These are phyloP conservation scores for Todiramphus chloris DNA, from an alignment of 2,113 vertebrate species.

Conservation along the genomic window DNA sequence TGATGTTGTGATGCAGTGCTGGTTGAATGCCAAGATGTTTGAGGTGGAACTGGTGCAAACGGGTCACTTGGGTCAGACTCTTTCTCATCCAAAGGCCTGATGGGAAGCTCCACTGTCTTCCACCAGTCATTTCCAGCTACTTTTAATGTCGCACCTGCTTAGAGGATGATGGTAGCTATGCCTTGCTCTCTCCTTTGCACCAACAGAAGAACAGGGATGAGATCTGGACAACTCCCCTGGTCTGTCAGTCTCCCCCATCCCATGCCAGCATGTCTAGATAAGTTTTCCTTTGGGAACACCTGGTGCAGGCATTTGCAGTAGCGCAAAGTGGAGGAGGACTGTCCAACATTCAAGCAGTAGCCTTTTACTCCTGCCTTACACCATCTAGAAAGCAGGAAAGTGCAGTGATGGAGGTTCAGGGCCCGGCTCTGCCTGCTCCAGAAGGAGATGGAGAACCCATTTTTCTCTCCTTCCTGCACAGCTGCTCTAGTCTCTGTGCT, in stretches of 20 bases:
- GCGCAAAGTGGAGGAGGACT: neutral
- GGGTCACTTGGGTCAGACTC: neutral
- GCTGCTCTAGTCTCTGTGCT: neutral
- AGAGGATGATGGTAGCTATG: neutral
- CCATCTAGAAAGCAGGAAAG: neutral
- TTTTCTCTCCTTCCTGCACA: neutral
- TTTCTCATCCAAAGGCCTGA: neutral
- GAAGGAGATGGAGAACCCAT: neutral
- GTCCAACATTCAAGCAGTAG: neutral
- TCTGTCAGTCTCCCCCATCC: neutral
- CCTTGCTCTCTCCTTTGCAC: neutral
- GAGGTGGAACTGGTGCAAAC: neutral
- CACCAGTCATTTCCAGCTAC: neutral
- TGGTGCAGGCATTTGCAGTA: fast-evolving
- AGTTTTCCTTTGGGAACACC: neutral
- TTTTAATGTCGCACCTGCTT: fast-evolving
- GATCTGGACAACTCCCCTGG: neutral
- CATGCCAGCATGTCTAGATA: fast-evolving
- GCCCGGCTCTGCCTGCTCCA: neutral
- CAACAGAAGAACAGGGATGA: neutral
- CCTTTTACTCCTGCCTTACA: neutral
- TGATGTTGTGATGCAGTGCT: fast-evolving
- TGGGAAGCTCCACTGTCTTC: neutral
- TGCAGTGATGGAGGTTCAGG: fast-evolving
- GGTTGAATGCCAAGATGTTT: neutral